These are phyloP conservation scores for Folsomia manolachei DNA, from an alignment of 2,888 invertebrate genomes.

Conservation along the genomic window DNA sequence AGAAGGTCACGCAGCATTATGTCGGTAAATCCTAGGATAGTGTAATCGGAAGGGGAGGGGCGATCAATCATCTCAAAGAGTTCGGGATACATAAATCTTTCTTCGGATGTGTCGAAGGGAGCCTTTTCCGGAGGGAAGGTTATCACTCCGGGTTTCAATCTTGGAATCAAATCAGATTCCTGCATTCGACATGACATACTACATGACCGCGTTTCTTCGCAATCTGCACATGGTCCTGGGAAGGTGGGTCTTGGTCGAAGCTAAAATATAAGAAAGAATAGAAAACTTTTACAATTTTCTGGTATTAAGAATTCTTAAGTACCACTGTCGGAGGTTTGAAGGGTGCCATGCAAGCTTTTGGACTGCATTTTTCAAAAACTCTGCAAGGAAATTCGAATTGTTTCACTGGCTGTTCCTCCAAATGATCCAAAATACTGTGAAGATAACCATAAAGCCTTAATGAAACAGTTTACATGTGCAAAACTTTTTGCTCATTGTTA, in stretches of 20 bases:
- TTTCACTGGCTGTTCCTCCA: not conserved
- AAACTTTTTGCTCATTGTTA: no score
- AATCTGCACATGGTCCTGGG: not conserved
- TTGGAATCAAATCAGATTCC: slow-evolving; percentile 26
- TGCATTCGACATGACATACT: slow-evolving; percentile 25
- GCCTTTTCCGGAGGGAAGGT: slow-evolving; percentile 32
- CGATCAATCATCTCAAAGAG: slow-evolving; percentile 19
- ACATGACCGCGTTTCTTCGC: slow-evolving; percentile 31
- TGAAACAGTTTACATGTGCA: no score
- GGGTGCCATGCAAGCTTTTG: slow-evolving; percentile 43
- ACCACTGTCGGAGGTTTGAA: slow-evolving; percentile 45
- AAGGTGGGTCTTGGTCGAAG: no score
- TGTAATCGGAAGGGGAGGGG: slow-evolving; percentile 37
- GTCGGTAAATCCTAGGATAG: slow-evolving; percentile 41
- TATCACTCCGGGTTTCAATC: slow-evolving; percentile 24
- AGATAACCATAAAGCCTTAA: no score
- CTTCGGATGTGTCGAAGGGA: slow-evolving; percentile 32
- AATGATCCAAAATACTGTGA: not conserved
- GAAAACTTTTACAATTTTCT: no score
- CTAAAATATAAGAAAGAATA: no score
- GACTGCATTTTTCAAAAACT: slow-evolving; percentile 26
- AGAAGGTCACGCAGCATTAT: slow-evolving; percentile 19
- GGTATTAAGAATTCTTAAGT: no score
- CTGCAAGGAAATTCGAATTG: not conserved
- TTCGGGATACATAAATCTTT: slow-evolving; percentile 32